Evolutionary conservation across 2,797 vertebrate species (phyloP).

Genomic region (Dromococcyx pavoninus): DNA sequence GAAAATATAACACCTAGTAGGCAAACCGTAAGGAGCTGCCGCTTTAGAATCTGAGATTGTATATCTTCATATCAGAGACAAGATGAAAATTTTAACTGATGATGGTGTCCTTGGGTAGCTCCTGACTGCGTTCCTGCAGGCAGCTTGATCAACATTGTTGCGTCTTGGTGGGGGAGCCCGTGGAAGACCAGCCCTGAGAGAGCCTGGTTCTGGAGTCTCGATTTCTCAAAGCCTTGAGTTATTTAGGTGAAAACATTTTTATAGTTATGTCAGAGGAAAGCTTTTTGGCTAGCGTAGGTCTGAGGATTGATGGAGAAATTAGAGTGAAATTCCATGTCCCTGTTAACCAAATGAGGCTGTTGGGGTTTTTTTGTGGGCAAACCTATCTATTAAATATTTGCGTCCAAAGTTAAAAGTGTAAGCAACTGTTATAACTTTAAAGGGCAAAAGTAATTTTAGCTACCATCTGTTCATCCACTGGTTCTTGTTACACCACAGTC

Average conservation of each 20-base stretch:
- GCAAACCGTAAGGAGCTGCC: background rate
- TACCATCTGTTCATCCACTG: accelerated
- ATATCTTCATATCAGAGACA: background rate
- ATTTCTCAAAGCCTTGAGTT: background rate
- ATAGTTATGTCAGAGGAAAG: background rate
- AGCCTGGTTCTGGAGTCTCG: background rate
- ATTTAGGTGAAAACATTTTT: background rate
- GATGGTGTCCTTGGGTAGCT: background rate
- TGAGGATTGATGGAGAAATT: background rate
- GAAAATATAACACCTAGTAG: background rate
- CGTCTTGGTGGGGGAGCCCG: background rate
- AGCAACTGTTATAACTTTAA: background rate
- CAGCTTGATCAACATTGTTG: background rate
- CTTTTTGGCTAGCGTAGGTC: background rate
- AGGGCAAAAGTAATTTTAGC: background rate
- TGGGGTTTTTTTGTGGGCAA: background rate
- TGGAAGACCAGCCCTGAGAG: background rate
- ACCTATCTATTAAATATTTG: background rate
- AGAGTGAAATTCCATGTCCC: background rate
- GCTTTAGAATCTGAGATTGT: background rate
- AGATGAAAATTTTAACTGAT: background rate
- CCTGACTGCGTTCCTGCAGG: background rate
- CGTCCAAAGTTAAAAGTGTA: background rate
- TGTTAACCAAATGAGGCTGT: background rate
- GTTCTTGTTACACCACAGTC: background rate